phyloP scores from a whole-genome alignment of 2,888 invertebrate species.

The Tortricodes alternella region DNA sequence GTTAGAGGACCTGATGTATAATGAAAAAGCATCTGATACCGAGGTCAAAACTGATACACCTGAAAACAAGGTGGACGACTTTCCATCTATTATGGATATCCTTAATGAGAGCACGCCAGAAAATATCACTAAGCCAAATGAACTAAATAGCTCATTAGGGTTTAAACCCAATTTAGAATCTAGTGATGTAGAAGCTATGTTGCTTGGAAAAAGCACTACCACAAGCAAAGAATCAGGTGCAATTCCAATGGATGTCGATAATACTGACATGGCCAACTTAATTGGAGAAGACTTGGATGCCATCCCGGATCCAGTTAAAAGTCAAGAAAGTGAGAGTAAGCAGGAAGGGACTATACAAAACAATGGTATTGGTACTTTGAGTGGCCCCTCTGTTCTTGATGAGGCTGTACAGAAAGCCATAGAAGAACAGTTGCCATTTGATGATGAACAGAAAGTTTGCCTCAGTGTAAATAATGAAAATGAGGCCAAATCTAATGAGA shows the following conservation, averaged over 20 bases:
- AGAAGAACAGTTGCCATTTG: constrained; percentile 60
- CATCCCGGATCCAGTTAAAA: constrained; percentile 37
- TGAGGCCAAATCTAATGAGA: neutral
- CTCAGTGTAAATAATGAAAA: neutral
- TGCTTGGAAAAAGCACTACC: constrained; percentile 59
- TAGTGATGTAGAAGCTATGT: constrained; percentile 76
- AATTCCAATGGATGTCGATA: constrained; percentile 61
- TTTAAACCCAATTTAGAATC: constrained; percentile 64
- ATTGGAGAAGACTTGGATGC: constrained; percentile 53
- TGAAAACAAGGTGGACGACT: constrained; percentile 61
- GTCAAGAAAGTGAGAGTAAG: constrained; percentile 35
- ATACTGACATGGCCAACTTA: constrained; percentile 48
- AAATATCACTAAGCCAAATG: constrained; percentile 41
- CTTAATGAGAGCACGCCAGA: constrained; percentile 56
- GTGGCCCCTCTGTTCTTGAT: constrained; percentile 72
- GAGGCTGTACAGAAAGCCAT: constrained; percentile 64
- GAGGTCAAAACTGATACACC: constrained; percentile 36
- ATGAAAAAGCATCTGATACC: constrained; percentile 54
- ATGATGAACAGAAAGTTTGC: constrained; percentile 25
- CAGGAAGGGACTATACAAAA: constrained; percentile 36
- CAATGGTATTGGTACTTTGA: constrained; percentile 57
- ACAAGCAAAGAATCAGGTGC: constrained; percentile 41
- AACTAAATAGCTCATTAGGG: constrained; percentile 51
- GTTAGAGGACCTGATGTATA: constrained; percentile 76
- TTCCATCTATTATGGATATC: constrained; percentile 79